Evolutionary conservation across 2,797 vertebrate species (phyloP).

Genomic region (Toxotes lorentzi): DNA sequence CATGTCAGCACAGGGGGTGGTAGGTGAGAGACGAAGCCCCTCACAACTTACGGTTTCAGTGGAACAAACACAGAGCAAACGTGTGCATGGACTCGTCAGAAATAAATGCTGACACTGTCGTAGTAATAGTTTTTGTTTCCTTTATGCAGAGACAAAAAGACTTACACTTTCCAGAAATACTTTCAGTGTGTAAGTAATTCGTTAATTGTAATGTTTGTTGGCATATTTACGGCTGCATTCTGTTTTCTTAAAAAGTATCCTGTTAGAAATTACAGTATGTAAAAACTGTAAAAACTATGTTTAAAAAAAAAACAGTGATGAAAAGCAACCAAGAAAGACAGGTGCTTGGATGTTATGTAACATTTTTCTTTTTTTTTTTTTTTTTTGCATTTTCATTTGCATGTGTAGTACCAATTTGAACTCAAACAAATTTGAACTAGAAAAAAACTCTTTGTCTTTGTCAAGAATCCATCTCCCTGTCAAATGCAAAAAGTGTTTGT

Average conservation of each 20-base stretch:
- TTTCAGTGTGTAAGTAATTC: neutral
- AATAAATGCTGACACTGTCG: neutral
- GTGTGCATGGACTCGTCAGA: neutral
- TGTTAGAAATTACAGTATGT: neutral
- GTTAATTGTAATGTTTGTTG: neutral
- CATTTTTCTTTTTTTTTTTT: too few relatives aligned
- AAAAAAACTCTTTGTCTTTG: neutral
- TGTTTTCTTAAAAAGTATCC: neutral
- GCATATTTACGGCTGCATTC: too few relatives aligned
- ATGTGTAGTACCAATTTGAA: neutral
- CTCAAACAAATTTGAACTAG: too few relatives aligned
- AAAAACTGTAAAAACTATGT: too few relatives aligned
- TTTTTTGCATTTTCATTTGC: too few relatives aligned
- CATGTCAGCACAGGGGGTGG: neutral
- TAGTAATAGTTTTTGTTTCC: neutral
- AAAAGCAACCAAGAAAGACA: too few relatives aligned
- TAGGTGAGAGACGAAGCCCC: conserved; percentile 40
- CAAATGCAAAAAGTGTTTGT: neutral
- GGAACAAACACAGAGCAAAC: conserved; percentile 8
- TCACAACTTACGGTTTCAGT: conserved; percentile 6
- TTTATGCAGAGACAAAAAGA: neutral
- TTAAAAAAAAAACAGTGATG: neutral
- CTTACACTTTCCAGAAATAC: neutral
- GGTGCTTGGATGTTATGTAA: too few relatives aligned
- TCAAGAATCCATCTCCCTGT: too few relatives aligned